These are phyloP conservation scores for Drosophila formosana DNA, from an alignment of 2,888 invertebrate genomes.

Conservation along the genomic window DNA sequence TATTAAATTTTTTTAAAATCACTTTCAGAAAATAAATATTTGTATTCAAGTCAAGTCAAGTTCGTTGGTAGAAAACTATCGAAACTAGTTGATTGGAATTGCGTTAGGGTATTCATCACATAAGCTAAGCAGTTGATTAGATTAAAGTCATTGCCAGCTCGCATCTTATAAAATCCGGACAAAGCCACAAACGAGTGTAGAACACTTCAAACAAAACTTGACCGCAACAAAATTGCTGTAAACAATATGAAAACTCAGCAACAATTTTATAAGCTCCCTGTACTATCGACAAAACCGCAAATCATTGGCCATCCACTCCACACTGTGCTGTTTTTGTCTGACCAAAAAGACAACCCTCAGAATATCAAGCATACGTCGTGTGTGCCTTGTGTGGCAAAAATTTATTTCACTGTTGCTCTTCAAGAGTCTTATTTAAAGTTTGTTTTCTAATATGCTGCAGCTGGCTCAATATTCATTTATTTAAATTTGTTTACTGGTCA, in stretches of 20 bases:
- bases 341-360: constrained; percentile 8
- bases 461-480: constrained; percentile 2
- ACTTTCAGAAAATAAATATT: too few species aligned
- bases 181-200: constrained; percentile 40
- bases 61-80: neutral
- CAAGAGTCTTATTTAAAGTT: constrained; percentile 6
- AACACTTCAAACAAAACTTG: constrained; percentile 43
- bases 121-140: constrained; percentile 5
- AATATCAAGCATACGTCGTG: constrained; percentile 36
- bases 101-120: neutral
- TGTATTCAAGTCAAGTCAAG: too few species aligned
- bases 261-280: constrained; percentile 39
- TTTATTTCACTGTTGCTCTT: neutral
- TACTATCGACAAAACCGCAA: constrained; percentile 46
- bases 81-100: neutral
- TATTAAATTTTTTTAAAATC: too few species aligned
- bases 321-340: constrained; percentile 3
- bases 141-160: constrained; percentile 8
- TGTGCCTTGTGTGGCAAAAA: constrained; percentile 21
- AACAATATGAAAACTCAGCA: constrained; percentile 50
- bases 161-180: constrained; percentile 5
- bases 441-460: neutral
- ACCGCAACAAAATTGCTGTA: constrained; percentile 62
- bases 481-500: neutral
- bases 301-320: constrained; percentile 36